Conservation (phyloP, 2,888 invertebrate species). For the Tetragnatha montana region DNA sequence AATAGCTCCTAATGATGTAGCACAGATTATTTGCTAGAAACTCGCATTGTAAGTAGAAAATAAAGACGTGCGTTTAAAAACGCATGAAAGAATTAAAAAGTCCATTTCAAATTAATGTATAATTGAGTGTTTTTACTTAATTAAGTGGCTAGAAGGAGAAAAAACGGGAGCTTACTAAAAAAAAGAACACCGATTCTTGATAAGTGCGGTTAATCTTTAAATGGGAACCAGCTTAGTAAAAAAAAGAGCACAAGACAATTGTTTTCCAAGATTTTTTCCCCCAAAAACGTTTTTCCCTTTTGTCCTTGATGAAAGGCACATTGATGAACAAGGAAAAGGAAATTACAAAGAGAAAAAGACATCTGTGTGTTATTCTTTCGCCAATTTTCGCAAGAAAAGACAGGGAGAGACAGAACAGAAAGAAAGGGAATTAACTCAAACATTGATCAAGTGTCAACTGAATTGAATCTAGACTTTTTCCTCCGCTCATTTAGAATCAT, state of each 20-base stretch:
- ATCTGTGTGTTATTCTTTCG: constrained; percentile 48
- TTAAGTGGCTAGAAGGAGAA: constrained; percentile 18
- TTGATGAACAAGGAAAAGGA: constrained; percentile 30
- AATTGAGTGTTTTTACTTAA: constrained; percentile 52
- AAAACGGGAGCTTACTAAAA: constrained; percentile 14
- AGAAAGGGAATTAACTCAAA: constrained; percentile 49
- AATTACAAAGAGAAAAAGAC: constrained; percentile 27
- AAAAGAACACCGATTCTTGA: constrained; percentile 15
- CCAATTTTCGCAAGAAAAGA: constrained; percentile 36
- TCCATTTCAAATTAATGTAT: constrained; percentile 8
- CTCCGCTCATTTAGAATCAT: constrained; percentile 7
- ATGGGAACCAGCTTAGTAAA: constrained; percentile 36
- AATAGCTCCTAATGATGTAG: background rate
- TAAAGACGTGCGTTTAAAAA: background rate
- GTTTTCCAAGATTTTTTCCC: constrained; percentile 45
- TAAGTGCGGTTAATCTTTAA: constrained; percentile 45
- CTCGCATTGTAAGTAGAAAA: background rate
- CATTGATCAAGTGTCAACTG: constrained; percentile 63
- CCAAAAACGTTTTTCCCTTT: background rate
- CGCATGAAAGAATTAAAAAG: constrained; percentile 15
- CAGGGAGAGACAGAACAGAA: constrained; percentile 20
- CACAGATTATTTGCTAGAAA: background rate
- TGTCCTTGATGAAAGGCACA: constrained; percentile 12
- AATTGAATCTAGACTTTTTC: constrained; percentile 15
- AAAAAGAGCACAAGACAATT: constrained; percentile 37